These are phyloP conservation scores for Diplolepis rosae DNA, from an alignment of 2,888 invertebrate species.

Conservation along the genomic window DNA sequence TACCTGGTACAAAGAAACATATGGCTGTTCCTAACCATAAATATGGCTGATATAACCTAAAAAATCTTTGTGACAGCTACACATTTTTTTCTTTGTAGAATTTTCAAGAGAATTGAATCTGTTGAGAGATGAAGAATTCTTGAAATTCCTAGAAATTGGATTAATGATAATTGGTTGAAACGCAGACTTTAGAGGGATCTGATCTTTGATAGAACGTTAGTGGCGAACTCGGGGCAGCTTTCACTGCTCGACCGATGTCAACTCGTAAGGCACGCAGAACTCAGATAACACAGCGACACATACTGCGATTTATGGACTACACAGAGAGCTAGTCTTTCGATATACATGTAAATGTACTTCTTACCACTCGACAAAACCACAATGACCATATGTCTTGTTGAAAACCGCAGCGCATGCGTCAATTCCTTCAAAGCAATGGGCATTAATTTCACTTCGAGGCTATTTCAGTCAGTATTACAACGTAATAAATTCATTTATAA, in stretches of 20 bases:
- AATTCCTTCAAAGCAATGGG: no score
- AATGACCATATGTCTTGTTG: background rate
- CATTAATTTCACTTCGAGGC: no score
- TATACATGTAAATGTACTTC: background rate
- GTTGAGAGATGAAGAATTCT: no score
- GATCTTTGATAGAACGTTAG: background rate
- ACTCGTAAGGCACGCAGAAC: background rate
- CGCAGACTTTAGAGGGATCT: background rate
- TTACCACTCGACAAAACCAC: background rate
- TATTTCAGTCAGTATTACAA: no score
- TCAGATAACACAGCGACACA: background rate
- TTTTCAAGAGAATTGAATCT: no score
- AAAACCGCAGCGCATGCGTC: background rate
- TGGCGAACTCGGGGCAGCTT: background rate
- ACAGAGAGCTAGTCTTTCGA: background rate
- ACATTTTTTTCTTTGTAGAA: no score
- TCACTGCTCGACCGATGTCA: background rate
- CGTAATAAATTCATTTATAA: no score
- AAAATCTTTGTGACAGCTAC: no score
- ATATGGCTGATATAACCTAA: no score
- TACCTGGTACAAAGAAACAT: no score
- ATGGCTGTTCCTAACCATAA: no score
- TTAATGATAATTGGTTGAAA: background rate
- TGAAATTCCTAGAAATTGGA: background rate
- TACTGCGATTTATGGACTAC: background rate